Base-by-base conservation (phyloP, 2,888 invertebrate species). In the Clitarchus hookeri region DNA sequence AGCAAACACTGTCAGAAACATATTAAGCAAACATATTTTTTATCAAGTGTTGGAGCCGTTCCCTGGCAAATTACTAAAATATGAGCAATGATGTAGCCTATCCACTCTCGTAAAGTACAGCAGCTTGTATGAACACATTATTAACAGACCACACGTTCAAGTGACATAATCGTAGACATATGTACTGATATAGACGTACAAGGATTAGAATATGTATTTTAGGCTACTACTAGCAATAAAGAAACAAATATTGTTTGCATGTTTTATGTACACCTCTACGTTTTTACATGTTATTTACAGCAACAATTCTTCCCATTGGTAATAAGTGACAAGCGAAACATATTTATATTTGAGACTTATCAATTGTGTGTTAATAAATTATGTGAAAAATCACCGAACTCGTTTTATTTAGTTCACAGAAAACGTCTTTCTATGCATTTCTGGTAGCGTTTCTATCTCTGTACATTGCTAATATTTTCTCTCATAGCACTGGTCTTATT, bases 1-100 rank as follows among this genome's bases (percentile, higher is more conserved):
- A 83, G 88, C 88, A 85, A 89, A 87, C 86, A 87, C 88, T 84
- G 87, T 88, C 83, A 86, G 88, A 88, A 88, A 87, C 83, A 26
- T 83, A 85, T 84, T 88, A 25, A 78, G 85, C 48, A 79, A 87
- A 82, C n/a, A n/a, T 88, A 88, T 85, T 88, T 88, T 86, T 23
- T 83, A 23, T 85, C 87, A 77, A 54, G 84, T 54, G 85, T 80
- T 54, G 88, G 88, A 80, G 80, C 77, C 83, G 78, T 88, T 53
- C 78, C 87, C 44, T 88, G 87, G 88, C 88, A 88, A 86, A 85
- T 88, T 83, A 77, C 84, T 25, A 88, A 88, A 85, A 88, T 88
- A 83, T 87, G 84, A 85, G 44, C 23, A 44, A 80, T 80, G 27
- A 6, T 6, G 19, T 8, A 80, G 80, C 36, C 19, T 16, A 11